Conservation (phyloP, 1,140 invertebrate genomes). For the Pogonomyrmex barbatus region DNA sequence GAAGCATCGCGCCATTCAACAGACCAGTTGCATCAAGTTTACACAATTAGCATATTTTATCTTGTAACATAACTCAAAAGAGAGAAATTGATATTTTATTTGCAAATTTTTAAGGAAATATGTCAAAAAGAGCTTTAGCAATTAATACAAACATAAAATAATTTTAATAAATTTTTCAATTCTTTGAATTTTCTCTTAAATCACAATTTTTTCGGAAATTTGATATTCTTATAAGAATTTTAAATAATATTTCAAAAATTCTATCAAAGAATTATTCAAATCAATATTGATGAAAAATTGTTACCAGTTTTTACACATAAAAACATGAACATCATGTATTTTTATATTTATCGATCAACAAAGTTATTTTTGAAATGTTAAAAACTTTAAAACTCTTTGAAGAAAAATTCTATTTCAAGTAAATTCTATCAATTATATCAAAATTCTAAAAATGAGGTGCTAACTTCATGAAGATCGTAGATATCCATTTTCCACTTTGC, state of each 20-base stretch:
- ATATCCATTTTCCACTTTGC: conserved; percentile 42
- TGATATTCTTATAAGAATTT: not conserved
- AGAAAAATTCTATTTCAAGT: not conserved
- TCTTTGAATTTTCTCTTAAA: not conserved
- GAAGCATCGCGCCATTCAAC: not conserved
- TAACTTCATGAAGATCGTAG: conserved; percentile 5
- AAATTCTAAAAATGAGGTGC: conserved; percentile 35
- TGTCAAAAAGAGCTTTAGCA: not conserved
- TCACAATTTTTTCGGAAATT: not conserved
- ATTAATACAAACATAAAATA: not conserved
- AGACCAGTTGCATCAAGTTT: not conserved
- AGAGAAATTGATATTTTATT: not conserved
- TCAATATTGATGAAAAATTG: conserved; percentile 1
- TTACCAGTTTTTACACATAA: not conserved
- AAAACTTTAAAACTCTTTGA: not conserved
- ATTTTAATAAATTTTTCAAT: not conserved
- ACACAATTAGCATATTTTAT: not conserved
- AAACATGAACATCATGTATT: not conserved
- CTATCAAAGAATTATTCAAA: not conserved
- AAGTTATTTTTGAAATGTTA: not conserved
- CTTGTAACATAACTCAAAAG: not conserved
- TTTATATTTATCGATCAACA: not conserved
- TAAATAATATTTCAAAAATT: not conserved
- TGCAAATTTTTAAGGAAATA: not conserved
- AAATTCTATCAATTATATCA: conserved; percentile 7